These are phyloP conservation scores for Ashinkailepas kermadecensis DNA, from an alignment of 2,888 invertebrate genomes.

Conservation along the genomic window DNA sequence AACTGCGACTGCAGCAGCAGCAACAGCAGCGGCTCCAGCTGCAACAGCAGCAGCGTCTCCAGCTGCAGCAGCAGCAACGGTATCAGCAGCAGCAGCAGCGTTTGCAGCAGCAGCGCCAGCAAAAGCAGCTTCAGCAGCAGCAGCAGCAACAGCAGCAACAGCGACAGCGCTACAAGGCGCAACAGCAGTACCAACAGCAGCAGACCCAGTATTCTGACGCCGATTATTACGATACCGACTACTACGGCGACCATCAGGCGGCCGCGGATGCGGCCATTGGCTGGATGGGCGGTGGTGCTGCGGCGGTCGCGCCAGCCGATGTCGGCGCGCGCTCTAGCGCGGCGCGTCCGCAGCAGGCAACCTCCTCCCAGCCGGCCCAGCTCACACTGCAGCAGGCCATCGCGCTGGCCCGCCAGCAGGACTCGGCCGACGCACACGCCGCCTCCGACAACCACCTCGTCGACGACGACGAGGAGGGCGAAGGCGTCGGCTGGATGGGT, in stretches of 20 bases:
- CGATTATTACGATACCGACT: neutral
- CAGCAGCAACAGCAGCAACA: neutral
- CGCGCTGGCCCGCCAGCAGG: conserved; percentile 2
- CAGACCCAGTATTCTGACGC: neutral
- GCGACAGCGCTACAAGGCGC: neutral
- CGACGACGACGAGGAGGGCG: neutral
- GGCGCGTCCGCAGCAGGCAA: neutral
- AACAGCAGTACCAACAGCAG: neutral
- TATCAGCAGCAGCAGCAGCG: neutral
- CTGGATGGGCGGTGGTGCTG: neutral
- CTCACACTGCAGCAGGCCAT: neutral
- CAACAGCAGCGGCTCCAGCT: too few species aligned
- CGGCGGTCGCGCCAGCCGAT: too few species aligned
- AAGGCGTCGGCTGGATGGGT: conserved; percentile 7
- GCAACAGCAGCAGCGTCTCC: neutral
- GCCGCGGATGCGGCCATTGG: neutral
- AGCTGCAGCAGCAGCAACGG: neutral
- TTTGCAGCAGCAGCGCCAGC: neutral
- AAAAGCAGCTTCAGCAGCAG: neutral
- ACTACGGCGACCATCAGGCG: neutral
- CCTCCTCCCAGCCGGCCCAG: neutral
- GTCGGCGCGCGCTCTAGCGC: too few species aligned
- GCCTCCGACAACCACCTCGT: neutral
- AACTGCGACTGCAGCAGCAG: neutral
- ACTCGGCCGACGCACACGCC: neutral